Percentiles rank a stretch among this genome's conserved stretches.
Evolutionary conservation across 2,797 vertebrate genomes (phyloP).

Genomic region (Cynopterus sphinx): DNA sequence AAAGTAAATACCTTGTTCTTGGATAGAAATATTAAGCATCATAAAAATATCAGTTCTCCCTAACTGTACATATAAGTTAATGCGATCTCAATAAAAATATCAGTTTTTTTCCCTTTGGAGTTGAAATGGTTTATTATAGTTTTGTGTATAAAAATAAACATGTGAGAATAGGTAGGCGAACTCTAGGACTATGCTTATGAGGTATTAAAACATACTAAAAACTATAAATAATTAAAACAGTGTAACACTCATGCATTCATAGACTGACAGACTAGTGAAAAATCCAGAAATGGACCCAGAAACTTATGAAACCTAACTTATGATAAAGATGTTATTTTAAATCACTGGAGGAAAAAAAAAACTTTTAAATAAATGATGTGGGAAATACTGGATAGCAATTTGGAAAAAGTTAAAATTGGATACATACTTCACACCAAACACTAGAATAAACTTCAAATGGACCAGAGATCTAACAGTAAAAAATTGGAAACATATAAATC

Average conservation of each 20-base stretch:
- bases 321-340: not conserved
- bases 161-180: not conserved
- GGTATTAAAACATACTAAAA: slow-evolving; percentile 12
- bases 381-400: not conserved
- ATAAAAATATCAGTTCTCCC: not conserved
- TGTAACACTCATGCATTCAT: not conserved
- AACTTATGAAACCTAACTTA: not conserved
- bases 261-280: not conserved
- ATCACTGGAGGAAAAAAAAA: not conserved
- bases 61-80: not conserved
- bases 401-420: not conserved
- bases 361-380: not conserved
- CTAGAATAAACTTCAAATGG: not conserved
- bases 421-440: not conserved
- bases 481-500: not conserved
- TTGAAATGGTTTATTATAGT: not conserved
- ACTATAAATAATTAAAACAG: not conserved
- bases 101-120: not conserved
- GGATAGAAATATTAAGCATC: not conserved
- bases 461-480: not conserved
- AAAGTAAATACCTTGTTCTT: not conserved
- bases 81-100: not conserved
- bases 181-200: not conserved
- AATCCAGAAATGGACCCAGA: not conserved
- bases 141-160: not conserved